Conservation (phyloP, 2,888 invertebrate species). For the Hanleya hanleyi region DNA sequence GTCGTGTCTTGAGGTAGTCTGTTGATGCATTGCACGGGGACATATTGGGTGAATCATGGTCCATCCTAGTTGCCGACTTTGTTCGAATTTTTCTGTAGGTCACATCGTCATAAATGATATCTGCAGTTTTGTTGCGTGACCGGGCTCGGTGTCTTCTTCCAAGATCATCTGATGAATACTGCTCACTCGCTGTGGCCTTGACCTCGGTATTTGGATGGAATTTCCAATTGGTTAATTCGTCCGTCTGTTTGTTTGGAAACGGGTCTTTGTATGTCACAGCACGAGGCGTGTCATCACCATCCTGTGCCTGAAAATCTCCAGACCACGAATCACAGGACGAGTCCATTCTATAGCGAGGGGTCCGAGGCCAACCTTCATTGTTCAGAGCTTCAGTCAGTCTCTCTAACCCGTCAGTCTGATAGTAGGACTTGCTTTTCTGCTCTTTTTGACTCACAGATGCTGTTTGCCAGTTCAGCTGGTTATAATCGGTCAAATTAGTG, state of each 20-base stretch:
- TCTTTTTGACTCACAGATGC: background rate
- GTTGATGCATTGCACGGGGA: slow-evolving; percentile 32
- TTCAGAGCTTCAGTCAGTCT: background rate
- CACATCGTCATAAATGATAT: slow-evolving; percentile 13
- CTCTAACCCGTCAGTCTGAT: background rate
- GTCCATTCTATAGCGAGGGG: no score
- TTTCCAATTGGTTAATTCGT: background rate
- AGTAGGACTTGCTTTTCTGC: background rate
- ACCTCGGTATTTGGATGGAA: background rate
- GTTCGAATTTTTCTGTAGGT: background rate
- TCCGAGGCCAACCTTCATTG: background rate
- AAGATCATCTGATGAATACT: slow-evolving; percentile 7
- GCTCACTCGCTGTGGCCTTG: background rate
- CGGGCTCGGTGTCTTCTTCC: background rate
- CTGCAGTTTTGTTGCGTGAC: slow-evolving; percentile 11
- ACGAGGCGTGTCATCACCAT: background rate
- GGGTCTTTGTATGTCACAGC: background rate
- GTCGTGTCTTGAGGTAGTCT: slow-evolving; percentile 33
- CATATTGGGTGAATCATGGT: background rate
- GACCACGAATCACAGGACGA: background rate
- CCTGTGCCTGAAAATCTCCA: background rate
- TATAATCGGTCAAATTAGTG: background rate
- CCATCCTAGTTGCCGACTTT: background rate
- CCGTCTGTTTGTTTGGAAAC: background rate
- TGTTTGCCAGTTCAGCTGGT: background rate